phyloP scores from a whole-genome alignment of 2,888 invertebrate genomes.

The Apodemia zela region DNA sequence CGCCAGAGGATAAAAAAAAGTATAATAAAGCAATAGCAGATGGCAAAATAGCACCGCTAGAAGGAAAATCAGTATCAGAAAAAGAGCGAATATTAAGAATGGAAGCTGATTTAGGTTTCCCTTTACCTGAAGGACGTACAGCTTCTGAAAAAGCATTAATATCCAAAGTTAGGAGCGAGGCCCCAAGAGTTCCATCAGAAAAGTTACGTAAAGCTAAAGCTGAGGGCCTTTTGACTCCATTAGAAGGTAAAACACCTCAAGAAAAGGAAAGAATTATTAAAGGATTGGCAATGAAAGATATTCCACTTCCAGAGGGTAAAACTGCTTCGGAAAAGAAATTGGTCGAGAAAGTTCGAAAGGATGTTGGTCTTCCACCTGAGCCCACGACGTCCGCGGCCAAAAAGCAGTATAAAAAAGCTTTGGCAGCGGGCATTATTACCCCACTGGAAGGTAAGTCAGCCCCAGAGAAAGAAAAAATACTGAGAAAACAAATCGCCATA shows the following conservation, averaged over 20 bases:
- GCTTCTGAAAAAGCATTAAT: conserved; percentile 25
- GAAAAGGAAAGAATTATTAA: conserved; percentile 37
- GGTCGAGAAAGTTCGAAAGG: conserved; percentile 31
- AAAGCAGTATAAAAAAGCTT: conserved; percentile 29
- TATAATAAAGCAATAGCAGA: conserved; percentile 32
- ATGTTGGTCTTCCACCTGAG: conserved; percentile 27
- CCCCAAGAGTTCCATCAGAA: conserved; percentile 18
- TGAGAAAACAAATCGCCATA: conserved; percentile 32
- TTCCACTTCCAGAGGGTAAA: conserved; percentile 38
- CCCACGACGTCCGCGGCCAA: conserved; percentile 30
- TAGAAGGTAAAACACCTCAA: conserved; percentile 22
- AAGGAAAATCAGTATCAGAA: conserved; percentile 36
- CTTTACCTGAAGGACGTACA: conserved; percentile 26
- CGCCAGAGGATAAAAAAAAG: conserved; percentile 27
- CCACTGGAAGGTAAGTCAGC: conserved; percentile 39
- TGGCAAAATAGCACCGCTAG: conserved; percentile 39
- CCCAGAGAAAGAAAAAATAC: conserved; percentile 36
- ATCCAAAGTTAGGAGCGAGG: conserved; percentile 16
- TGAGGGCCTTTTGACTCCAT: conserved; percentile 28
- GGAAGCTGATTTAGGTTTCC: conserved; percentile 19
- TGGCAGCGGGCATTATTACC: conserved; percentile 32
- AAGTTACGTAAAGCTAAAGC: conserved; percentile 33
- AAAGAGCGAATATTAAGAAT: conserved; percentile 29
- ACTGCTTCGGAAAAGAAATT: conserved; percentile 31
- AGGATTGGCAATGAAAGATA: conserved; percentile 35